Evolutionary conservation across 2,797 vertebrate genomes (phyloP).

Genomic region (Salarias fasciatus): DNA sequence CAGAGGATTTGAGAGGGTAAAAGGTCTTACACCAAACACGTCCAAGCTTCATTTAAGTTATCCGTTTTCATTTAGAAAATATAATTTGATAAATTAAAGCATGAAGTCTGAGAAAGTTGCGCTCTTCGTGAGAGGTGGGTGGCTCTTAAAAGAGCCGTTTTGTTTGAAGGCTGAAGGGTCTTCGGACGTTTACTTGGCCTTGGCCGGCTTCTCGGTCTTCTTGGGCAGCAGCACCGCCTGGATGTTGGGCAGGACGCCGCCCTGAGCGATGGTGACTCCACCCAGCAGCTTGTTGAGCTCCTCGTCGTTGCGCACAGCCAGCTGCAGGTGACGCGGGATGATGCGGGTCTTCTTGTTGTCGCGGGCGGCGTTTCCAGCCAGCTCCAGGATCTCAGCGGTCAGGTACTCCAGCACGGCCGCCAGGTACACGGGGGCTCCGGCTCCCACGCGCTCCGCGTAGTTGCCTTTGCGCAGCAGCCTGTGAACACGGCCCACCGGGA

Average conservation of each 20-base stretch:
- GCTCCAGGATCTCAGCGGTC: constrained; percentile 17
- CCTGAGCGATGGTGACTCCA: constrained; percentile 20
- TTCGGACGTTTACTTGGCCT: too few relatives aligned
- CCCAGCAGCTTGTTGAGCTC: constrained; percentile 22
- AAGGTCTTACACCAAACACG: too few relatives aligned
- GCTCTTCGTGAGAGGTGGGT: too few relatives aligned
- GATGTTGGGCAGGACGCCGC: constrained; percentile 1
- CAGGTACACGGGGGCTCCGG: constrained; percentile 1
- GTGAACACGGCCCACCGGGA: constrained; percentile 6
- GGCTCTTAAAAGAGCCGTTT: too few relatives aligned
- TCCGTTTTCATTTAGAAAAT: too few relatives aligned
- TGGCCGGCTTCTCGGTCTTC: too few relatives aligned
- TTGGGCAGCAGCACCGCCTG: too few relatives aligned
- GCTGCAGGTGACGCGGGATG: constrained; percentile 23
- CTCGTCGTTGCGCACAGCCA: constrained; percentile 23
- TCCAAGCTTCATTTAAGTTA: too few relatives aligned
- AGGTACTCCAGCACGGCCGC: constrained; percentile 4
- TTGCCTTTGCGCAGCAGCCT: constrained; percentile 5
- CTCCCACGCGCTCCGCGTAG: constrained; percentile 4
- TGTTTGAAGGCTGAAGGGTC: too few relatives aligned
- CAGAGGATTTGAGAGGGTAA: too few relatives aligned
- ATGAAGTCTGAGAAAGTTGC: too few relatives aligned
- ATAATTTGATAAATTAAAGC: too few relatives aligned
- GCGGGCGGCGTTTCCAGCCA: constrained; percentile 9
- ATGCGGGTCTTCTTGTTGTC: background rate